Evolutionary conservation across 2,797 vertebrate genomes (phyloP), one percentile per base, ranked within the genome.

Genomic region (Ctenopoma kingsleyae): DNA sequence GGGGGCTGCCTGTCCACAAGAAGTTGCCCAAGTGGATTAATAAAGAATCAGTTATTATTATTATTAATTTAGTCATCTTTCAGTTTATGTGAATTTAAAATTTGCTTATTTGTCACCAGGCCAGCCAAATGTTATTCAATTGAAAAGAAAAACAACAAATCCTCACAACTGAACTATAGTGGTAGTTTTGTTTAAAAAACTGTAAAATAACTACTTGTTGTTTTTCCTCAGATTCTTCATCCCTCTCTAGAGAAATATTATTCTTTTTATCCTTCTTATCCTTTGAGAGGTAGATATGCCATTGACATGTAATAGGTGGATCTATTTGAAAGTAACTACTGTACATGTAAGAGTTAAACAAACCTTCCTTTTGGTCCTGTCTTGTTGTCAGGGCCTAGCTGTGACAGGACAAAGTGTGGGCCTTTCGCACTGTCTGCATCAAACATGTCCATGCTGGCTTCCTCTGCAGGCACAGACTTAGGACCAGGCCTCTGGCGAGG

Each of bases 401-500:
- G 98, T 71, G 97, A 99, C 84, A 99, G 95, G 88, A 99, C 98
- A 95, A 99, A 99, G 93, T 99, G 98, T 77, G 98, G 98, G 73
- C 96, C 98, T 95, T 99, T 99, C 91, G 98, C 98, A 85, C 98
- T 99, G 94, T 99, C 98, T 63, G 98, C 98, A 91, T 99, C 97
- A 90, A 99, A 99, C 90, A 99, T 93, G 73, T 99, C 98, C 97
- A 98, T 97, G 93, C 96, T 98, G 93, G 96, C 94, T 80, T 94
- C 96, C 78, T 93, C 95, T 53, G 93, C 90, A 53, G 94, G 90
- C 61, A 85, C 92, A 44, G 94, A 92, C 92, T 98, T 99, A 76
- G 97, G 94, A 63, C 98, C 98, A 20, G 98, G 98, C 84, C 96
- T 96, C 93, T 99, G 98, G 84, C 98, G 97, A 67, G 98, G 96